These are phyloP conservation scores for Parelbella ahira DNA, from an alignment of 2,888 invertebrate genomes.

Conservation along the genomic window DNA sequence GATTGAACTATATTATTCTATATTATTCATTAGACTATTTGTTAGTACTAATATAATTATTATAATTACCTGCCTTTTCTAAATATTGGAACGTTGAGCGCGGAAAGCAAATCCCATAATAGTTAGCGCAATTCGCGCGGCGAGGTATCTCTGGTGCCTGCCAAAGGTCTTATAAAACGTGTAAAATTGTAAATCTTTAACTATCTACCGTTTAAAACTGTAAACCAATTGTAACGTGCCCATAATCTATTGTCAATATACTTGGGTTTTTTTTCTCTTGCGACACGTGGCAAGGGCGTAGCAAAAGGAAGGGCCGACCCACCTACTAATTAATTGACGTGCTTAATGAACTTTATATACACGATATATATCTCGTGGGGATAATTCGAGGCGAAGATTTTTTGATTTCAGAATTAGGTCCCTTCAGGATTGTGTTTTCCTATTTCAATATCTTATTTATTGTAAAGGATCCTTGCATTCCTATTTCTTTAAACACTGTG, in stretches of 20 bases:
- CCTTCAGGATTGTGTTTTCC: too few relatives aligned
- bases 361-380: too few relatives aligned
- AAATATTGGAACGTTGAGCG: neutral
- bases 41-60: too few relatives aligned
- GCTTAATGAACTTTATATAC: too few relatives aligned
- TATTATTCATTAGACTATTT: too few relatives aligned
- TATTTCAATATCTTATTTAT: too few relatives aligned
- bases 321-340: slow-evolving; percentile 19
- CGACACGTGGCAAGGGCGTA: slow-evolving; percentile 8
- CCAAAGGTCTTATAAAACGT: slow-evolving; percentile 16
- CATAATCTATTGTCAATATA: slow-evolving; percentile 15
- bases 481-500: too few relatives aligned
- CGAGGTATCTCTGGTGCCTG: slow-evolving; percentile 2
- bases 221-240: slow-evolving; percentile 11
- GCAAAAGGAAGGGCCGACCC: slow-evolving; percentile 3
- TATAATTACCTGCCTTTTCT: slow-evolving; percentile 3
- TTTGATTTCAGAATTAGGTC: too few relatives aligned
- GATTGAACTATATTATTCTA: neutral
- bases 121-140: slow-evolving; percentile 2
- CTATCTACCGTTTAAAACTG: slow-evolving; percentile 18
- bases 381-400: too few relatives aligned
- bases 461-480: too few relatives aligned
- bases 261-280: slow-evolving; percentile 1
- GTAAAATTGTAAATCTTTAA: slow-evolving; percentile 23
- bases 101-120: slow-evolving; percentile 1